These are phyloP conservation scores for Drosophila kurseongensis DNA, from an alignment of 1,140 invertebrate species.

Conservation along the genomic window DNA sequence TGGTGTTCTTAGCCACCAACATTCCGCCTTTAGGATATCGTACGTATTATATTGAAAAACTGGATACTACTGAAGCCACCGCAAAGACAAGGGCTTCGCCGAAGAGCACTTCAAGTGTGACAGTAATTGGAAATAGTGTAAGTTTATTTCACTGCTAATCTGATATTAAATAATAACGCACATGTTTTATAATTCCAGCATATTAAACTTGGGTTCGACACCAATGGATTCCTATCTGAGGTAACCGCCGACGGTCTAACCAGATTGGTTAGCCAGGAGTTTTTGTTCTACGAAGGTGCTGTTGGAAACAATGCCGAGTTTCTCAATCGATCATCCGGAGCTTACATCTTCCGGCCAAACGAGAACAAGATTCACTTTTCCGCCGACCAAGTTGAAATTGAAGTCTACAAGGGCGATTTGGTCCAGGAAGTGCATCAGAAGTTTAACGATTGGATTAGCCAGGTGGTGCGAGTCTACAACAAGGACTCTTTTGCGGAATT, in stretches of 20 bases:
- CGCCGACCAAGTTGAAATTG: slow-evolving; percentile 78
- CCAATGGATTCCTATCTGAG: slow-evolving; percentile 85
- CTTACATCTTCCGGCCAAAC: slow-evolving; percentile 94
- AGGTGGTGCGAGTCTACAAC: slow-evolving; percentile 91
- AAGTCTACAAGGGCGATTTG: slow-evolving; percentile 87
- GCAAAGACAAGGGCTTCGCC: slow-evolving; percentile 34
- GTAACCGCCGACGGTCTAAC: slow-evolving; percentile 85
- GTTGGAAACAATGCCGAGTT: slow-evolving; percentile 85
- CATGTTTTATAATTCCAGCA: slow-evolving; percentile 19
- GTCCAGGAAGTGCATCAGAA: slow-evolving; percentile 94
- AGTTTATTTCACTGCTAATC: background rate
- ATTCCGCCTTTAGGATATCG: slow-evolving; percentile 89
- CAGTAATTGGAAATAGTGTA: slow-evolving; percentile 63
- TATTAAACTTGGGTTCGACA: slow-evolving; percentile 57
- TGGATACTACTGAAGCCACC: slow-evolving; percentile 4
- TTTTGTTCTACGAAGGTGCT: slow-evolving; percentile 91
- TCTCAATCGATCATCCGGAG: slow-evolving; percentile 89
- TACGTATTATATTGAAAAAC: slow-evolving; percentile 86
- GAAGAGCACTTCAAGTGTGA: slow-evolving; percentile 45
- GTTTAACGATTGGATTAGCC: slow-evolving; percentile 91
- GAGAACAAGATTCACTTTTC: slow-evolving; percentile 71
- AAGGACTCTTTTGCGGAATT: slow-evolving; percentile 91
- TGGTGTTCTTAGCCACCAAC: slow-evolving; percentile 88
- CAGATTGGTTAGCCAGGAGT: slow-evolving; percentile 87
- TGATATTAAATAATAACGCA: too few relatives aligned